Evolutionary conservation across 1,140 invertebrate species (phyloP), one percentile per base, ranked within the genome.

Genomic region (Protaetia brevitarsis): DNA sequence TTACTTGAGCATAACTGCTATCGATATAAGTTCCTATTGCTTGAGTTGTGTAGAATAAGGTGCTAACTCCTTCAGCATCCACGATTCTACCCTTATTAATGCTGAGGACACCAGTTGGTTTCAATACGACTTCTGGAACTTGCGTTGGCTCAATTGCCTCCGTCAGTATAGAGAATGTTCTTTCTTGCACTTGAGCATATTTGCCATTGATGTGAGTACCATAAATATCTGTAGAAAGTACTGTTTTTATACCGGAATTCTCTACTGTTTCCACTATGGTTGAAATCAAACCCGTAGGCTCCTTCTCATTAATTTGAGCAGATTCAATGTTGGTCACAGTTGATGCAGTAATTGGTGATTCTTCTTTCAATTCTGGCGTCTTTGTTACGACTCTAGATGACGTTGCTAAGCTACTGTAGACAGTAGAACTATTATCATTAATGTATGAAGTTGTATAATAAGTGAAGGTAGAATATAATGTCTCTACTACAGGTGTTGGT

Each of bases 391-490:
- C 84, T 77, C 92, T 94, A 0, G 92, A 94, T 2, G 93, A 84
- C 0, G 93, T 96, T 82, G 95, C 92, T 31, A 94, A 82, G 66
- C 92, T 87, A 65, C 92, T 95, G 71, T 91, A 88, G 2, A 95
- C 82, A 70, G 93, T 83, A 0, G 93, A 93, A 41, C 86, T 85
- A 74, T 94, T 91, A 3, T 87, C 89, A 2, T 87, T 89, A 11
- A 91, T 82, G 74, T 94, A 95, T 19, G 90, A 92, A 1, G 93
- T 96, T 0, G 93, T 96, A 74, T 93, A 95, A 77, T 96, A 96
- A 0, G 94, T 96, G 71, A 90, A 96, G 0, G 93, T 95, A 0
- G 93, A 95, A 70, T 90, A 95, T 7, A 73, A 71, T 10, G 71
- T 68, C 70, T 76, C 76, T 61, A 77, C 62, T n/a, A 59, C 72